phyloP scores from a whole-genome alignment of 2,888 invertebrate species.

The Linnaemya vulpina region DNA sequence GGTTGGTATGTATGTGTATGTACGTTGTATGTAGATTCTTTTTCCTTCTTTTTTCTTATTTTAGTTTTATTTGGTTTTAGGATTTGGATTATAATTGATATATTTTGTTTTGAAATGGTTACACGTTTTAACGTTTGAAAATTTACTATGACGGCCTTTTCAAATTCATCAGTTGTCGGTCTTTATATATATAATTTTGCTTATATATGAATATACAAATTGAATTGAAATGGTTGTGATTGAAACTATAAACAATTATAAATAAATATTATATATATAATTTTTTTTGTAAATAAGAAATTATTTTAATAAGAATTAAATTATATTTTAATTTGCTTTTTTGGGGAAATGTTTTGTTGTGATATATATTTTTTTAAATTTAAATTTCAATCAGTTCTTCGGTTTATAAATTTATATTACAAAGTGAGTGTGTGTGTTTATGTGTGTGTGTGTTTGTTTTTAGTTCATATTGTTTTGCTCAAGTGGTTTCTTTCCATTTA shows the following conservation, averaged over 20 bases:
- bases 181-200: constrained; percentile 7
- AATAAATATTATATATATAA: constrained; percentile 24
- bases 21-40: constrained; percentile 53
- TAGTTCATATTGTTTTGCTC: constrained; percentile 18
- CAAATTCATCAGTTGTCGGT: constrained; percentile 4
- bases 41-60: neutral
- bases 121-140: constrained; percentile 43
- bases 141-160: constrained; percentile 10
- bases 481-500: neutral
- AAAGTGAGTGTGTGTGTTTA: constrained; percentile 2
- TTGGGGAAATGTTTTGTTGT: neutral
- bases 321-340: too few relatives aligned
- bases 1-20: too few relatives aligned
- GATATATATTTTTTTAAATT: constrained; percentile 4
- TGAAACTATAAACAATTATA: constrained; percentile 47
- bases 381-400: constrained; percentile 58
- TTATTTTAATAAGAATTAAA: too few relatives aligned
- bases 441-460: constrained; percentile 21
- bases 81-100: constrained; percentile 45
- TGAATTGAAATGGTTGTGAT: constrained; percentile 9
- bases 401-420: constrained; percentile 68
- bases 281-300: neutral
- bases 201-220: constrained; percentile 25
- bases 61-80: constrained; percentile 12
- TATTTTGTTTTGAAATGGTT: constrained; percentile 51